Base-by-base conservation (phyloP, 2,888 invertebrate species). In the Limnephilus rhombicus region DNA sequence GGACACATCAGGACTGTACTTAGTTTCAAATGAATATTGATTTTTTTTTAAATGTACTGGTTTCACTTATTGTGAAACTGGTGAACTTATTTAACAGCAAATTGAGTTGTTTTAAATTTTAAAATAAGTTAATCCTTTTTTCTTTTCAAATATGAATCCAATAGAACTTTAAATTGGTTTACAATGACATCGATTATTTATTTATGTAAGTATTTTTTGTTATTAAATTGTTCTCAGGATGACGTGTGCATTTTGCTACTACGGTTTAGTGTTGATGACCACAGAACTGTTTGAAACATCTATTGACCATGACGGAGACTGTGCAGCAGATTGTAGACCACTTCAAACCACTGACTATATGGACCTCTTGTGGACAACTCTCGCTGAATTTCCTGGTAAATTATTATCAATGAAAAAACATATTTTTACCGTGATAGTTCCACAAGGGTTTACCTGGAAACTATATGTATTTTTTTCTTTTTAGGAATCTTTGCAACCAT, bases 181-280 rank as follows among this genome's bases (percentile, higher is more conserved):
- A 12, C 12, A 45, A 12, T 45, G 12, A 12, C 45, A 45, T 45
- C 45, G 11, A 12, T 45, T 45, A 45, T 45, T 45, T 45, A 45
- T 45, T 53, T 90, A 92, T 94, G 94, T 11, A 83, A 15, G 9
- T 68, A 18, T 9, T 24, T 9, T 68, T 68, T 68, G 4, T 53
- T 53, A 18, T 68, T 68, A n/a, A 24, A 68, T 68, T 68, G 24
- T 92, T 89, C 89, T 31, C 94, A 98, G 98, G 98, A 98, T 98
- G 97, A 97, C 98, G 0, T 99, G 99, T 95, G 98, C 99, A 0
- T 99, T 99, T 96, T 98, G 98, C 95, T 99, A 99, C 95, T 99
- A 99, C 95, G 99, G 99, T 0, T 97, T 99, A 80, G 99, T 99
- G 12, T 95, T 99, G 92, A 98, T 99, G 98, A 99, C 99, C 1